Evolutionary conservation across 2,113 vertebrate genomes (phyloP).

Genomic region (Dromiciops gliroides): DNA sequence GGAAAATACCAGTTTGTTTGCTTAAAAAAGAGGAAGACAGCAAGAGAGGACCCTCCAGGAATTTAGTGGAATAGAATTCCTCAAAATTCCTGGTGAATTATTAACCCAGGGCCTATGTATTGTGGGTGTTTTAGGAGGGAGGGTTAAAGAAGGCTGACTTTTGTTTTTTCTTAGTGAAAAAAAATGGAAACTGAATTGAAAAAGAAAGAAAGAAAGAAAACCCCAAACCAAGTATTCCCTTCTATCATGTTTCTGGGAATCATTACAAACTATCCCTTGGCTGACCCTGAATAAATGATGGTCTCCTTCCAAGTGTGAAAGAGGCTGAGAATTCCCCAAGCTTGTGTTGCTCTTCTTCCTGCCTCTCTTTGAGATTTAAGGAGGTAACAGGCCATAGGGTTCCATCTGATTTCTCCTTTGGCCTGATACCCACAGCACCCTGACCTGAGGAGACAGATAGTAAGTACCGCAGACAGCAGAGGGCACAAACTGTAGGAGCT

Average conservation of each 20-base stretch:
- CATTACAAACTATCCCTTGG: slow-evolving; percentile 66
- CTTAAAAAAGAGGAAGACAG: neutral
- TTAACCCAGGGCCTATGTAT: neutral
- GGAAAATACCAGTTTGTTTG: neutral
- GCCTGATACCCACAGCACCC: neutral
- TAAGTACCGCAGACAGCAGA: neutral
- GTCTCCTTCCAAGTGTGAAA: slow-evolving; percentile 10
- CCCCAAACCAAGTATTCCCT: slow-evolving; percentile 6
- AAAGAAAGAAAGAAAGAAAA: neutral
- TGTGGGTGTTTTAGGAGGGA: slow-evolving; percentile 32
- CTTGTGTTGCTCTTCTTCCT: neutral
- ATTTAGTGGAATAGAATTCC: neutral
- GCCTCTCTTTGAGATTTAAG: slow-evolving; percentile 8
- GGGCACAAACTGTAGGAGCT: neutral
- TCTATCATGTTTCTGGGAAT: slow-evolving; percentile 65
- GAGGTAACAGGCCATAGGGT: neutral
- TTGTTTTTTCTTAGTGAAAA: slow-evolving; percentile 52
- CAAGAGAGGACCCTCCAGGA: neutral
- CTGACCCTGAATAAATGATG: slow-evolving; percentile 48
- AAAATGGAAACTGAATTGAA: slow-evolving; percentile 34
- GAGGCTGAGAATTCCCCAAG: slow-evolving; percentile 25
- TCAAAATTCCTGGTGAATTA: neutral
- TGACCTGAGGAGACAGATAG: neutral
- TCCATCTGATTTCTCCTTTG: neutral
- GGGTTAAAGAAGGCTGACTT: neutral